Base-by-base conservation (phyloP, 1,140 invertebrate genomes). In the Teleopsis dalmanni region DNA sequence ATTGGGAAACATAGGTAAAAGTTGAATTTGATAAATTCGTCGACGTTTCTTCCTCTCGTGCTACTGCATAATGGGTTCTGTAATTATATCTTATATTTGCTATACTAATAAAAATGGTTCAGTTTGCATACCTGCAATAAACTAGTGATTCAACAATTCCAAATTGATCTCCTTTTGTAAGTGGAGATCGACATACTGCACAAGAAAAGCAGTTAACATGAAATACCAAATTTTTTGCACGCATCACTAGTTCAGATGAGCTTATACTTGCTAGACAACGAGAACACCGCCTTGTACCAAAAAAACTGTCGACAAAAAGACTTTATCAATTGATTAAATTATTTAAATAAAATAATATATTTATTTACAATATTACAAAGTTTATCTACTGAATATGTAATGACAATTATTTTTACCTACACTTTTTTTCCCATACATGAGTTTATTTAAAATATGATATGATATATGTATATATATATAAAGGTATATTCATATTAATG, bases 131-230 rank as follows among this genome's bases (percentile, higher is more conserved):
- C 77, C 77, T 78, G 74, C 87, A 90, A 57, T 87, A 84, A 22
- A 92, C 85, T 25, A 84, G 81, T 10, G 85, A 83, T 57, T 90
- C 85, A 50, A 87, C 79, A 76, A 93, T 89, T 29, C 93, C 93
- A 72, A 95, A 97, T 56, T 94, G 89, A 69, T 98, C 94, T 14
- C 95, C 87, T 70, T 91, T 91, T 34, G 82, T 89, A 36, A 90
- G 75, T 3, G 83, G 81, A 13, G 84, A 78, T 66, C 84, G 83
- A 75, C 95, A 98, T n/a, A 88, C 81, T 13, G 87, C 85, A 72
- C 95, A 98, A 6, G 85, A 88, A 76, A 98, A 97, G 74, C 94
- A 97, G 57, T 88, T 84, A 29, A 95, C 83, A 75, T 97, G 95
- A 76, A 94, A 97, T 44, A 96, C 91, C 55, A 90, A 79, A 56